A percentile compares a stretch with the other conserved stretches of the same genome.
phyloP scores from a whole-genome alignment of 2,888 invertebrate species.

The Atherix ibis region DNA sequence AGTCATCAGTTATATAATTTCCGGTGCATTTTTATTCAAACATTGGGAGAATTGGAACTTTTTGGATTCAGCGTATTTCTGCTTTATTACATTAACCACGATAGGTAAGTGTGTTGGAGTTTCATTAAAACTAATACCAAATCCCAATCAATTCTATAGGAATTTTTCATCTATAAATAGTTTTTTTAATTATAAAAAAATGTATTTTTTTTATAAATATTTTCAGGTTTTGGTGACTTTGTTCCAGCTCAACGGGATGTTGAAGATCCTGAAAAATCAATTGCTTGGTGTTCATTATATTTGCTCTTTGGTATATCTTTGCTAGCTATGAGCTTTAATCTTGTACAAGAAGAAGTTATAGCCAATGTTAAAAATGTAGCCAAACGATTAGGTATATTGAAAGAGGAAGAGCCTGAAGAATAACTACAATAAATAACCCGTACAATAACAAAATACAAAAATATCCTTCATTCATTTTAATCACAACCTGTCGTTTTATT shows the following conservation, averaged over 20 bases:
- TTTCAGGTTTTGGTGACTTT: conserved; percentile 65
- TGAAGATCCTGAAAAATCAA: conserved; percentile 26
- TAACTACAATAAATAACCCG: background rate
- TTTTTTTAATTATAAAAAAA: conserved; percentile 2
- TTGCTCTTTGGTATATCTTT: conserved; percentile 86
- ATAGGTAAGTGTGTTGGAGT: conserved; percentile 40
- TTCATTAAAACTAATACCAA: too few relatives aligned
- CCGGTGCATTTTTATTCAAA: conserved; percentile 72
- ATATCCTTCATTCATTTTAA: too few relatives aligned
- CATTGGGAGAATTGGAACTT: conserved; percentile 77
- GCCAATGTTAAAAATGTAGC: conserved; percentile 76
- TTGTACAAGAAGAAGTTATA: conserved; percentile 88
- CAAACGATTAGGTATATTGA: conserved; percentile 73
- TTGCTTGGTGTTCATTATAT: conserved; percentile 83
- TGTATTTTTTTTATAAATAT: conserved; percentile 6
- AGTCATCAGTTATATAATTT: conserved; percentile 77
- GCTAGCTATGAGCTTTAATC: conserved; percentile 90
- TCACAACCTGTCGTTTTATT: too few relatives aligned
- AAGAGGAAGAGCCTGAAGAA: conserved; percentile 49
- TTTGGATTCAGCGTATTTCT: conserved; percentile 81
- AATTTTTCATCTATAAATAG: background rate
- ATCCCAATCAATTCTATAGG: too few relatives aligned
- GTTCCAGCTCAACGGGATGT: conserved; percentile 58
- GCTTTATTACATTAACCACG: conserved; percentile 84
- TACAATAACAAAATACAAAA: background rate